Conservation (phyloP, 2,113 vertebrate species). For the Polypterus senegalus region DNA sequence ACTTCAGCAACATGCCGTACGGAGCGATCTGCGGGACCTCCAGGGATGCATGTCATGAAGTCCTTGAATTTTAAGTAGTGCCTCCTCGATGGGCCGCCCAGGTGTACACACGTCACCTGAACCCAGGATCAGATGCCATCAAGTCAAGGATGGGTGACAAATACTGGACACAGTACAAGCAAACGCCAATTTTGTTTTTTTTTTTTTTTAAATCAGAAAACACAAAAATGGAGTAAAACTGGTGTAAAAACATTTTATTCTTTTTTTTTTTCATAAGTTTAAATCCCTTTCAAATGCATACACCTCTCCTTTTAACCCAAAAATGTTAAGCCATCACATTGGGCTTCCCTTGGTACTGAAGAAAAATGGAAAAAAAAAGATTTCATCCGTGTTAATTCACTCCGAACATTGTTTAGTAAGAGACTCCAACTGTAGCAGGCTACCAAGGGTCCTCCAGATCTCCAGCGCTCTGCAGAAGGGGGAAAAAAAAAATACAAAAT, state of each 20-base stretch:
- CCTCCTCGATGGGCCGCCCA: too few species aligned
- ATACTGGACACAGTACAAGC: background rate
- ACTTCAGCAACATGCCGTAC: too few species aligned
- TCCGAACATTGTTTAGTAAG: conserved; percentile 65
- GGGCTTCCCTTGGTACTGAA: conserved; percentile 62
- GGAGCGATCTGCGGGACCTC: too few species aligned
- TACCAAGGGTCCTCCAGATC: conserved; percentile 97
- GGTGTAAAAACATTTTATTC: conserved; percentile 55
- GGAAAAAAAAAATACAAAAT: conserved; percentile 40
- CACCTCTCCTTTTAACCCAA: conserved; percentile 53
- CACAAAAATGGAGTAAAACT: conserved; percentile 51
- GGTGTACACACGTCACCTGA: too few species aligned
- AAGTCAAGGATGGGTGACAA: background rate
- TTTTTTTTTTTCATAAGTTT: conserved; percentile 45
- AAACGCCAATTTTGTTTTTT: background rate
- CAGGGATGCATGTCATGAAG: too few species aligned
- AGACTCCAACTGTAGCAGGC: conserved; percentile 34
- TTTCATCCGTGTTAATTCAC: conserved; percentile 71
- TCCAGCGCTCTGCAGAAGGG: conserved; percentile 77
- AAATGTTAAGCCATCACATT: conserved; percentile 43
- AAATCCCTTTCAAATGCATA: conserved; percentile 53
- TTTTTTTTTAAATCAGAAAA: conserved; percentile 12
- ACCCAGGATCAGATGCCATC: background rate
- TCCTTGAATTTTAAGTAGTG: too few species aligned
- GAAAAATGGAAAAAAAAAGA: conserved; percentile 58